Evolutionary conservation across 53 echinoderm and acorn worm species (phyloP).

Genomic region (Holothuria leucospilota): DNA sequence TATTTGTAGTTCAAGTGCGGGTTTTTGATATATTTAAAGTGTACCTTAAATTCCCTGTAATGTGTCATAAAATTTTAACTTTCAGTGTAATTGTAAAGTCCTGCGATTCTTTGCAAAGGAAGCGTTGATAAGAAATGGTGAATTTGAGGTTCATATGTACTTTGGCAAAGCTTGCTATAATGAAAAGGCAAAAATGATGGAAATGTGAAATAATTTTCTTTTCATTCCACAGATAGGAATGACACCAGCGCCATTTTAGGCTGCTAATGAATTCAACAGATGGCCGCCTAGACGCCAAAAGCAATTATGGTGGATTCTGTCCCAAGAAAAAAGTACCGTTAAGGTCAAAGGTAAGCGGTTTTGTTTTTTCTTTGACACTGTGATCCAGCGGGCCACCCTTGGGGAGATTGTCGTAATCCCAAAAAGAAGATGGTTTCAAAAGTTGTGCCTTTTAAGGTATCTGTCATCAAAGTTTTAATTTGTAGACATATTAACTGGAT

Average conservation of each 20-base stretch:
- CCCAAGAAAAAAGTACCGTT: slow-evolving; percentile 20
- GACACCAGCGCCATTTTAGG: slow-evolving; percentile 12
- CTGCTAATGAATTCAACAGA: slow-evolving; percentile 27
- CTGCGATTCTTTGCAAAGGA: too few relatives aligned
- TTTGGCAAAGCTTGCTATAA: neutral
- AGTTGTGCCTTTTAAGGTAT: neutral
- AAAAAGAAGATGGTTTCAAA: neutral
- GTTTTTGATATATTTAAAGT: too few relatives aligned
- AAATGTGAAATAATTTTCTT: slow-evolving; percentile 29
- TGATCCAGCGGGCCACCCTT: slow-evolving; percentile 33
- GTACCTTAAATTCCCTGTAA: too few relatives aligned
- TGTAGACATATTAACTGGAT: slow-evolving; percentile 28
- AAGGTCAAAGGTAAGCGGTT: slow-evolving; percentile 39
- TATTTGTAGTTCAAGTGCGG: too few relatives aligned
- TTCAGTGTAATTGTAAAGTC: too few relatives aligned
- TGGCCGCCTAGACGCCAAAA: slow-evolving; percentile 29
- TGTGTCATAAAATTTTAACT: too few relatives aligned
- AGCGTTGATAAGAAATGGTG: neutral
- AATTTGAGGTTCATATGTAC: slow-evolving; percentile 24
- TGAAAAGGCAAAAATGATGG: neutral
- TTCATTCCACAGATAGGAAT: slow-evolving; percentile 16
- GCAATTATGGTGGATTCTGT: slow-evolving; percentile 39
- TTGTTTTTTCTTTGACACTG: slow-evolving; percentile 15
- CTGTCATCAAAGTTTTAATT: slow-evolving; percentile 44
- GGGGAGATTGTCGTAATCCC: slow-evolving; percentile 22